Percentiles rank a stretch among this genome's conserved stretches.
Conservation (phyloP, 2,888 invertebrate species). For the Cephus pygmeus region DNA sequence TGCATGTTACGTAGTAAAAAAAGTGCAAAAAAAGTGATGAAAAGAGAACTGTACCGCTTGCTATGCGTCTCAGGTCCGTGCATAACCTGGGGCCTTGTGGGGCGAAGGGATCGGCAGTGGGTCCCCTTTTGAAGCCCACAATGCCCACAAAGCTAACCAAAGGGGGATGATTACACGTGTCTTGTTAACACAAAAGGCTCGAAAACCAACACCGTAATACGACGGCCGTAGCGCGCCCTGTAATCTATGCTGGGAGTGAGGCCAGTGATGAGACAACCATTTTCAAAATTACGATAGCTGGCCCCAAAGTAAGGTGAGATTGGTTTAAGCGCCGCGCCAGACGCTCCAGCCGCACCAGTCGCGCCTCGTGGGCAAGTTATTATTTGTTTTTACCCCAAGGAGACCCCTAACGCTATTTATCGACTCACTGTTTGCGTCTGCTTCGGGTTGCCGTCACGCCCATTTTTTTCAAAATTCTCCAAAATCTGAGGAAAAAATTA, state of each 20-base stretch:
- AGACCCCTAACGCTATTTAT: constrained; percentile 54
- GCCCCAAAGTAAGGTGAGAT: constrained; percentile 50
- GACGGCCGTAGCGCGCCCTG: constrained; percentile 62
- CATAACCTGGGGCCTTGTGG: constrained; percentile 19
- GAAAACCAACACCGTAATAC: constrained; percentile 67
- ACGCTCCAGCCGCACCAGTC: constrained; percentile 23
- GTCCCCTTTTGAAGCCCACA: background rate
- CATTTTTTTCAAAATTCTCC: background rate
- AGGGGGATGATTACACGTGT: constrained; percentile 62
- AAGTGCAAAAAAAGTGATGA: constrained; percentile 5
- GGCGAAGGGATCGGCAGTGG: constrained; percentile 11
- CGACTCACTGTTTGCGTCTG: constrained; percentile 48
- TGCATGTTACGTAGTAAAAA: constrained; percentile 8
- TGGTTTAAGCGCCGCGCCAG: constrained; percentile 23
- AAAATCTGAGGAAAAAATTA: background rate
- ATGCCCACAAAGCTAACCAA: background rate
- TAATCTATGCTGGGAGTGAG: constrained; percentile 52
- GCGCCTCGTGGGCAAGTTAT: constrained; percentile 49
- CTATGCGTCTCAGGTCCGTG: constrained; percentile 30
- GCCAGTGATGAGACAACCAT: constrained; percentile 62
- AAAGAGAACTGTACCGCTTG: constrained; percentile 32
- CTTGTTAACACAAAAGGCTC: constrained; percentile 67
- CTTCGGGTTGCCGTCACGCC: constrained; percentile 23
- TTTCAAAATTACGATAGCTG: constrained; percentile 60
- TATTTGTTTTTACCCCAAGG: constrained; percentile 62